Base-by-base conservation (phyloP, 2,888 invertebrate species). In the Lampropteryx suffumata region DNA sequence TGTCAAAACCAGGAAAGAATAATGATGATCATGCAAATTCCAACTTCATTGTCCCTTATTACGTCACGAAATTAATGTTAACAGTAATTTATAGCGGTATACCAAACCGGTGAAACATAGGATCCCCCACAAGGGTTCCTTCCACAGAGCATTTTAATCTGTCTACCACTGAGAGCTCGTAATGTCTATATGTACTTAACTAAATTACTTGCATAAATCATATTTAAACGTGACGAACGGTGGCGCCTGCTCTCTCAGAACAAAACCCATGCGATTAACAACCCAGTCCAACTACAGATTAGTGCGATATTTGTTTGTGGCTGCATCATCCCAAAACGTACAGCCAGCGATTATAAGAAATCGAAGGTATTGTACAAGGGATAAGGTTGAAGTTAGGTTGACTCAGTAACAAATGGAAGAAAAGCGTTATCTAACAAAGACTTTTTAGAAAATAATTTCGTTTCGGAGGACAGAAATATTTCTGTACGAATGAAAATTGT, bases 201-300 rank as follows among this genome's bases (percentile, higher is more conserved):
- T 82, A 88, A 89, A 88, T 89, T 88, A 88, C 89, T 85, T 81
- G 84, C 85, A 89, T 89, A 89, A 88, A 88, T 89, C 89, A 89
- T 89, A 88, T 88, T 85, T 84, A 82, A 87, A 87, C 84, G 87
- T 86, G 85, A 86, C 79, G 85, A 87, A 68, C 73, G 71, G 68
- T 62, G 69, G 72, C 76, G 74, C 73, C 72, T 68, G 50, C 54
- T 53, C 60, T 52, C 57, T 64, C 69, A 11, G 10, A 71, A 60
- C 60, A 44, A 48, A 55, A 52, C 50, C 41, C 65, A 69, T 55
- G 52, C 71, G 59, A 80, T 70, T 69, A 65, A 30, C 65, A 61
- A 68, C 79, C 64, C 56, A 76, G 74, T 59, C 13, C 4, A 41
- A 3, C 26, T 11, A 13, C 48, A 50, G 40, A 64, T 73, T 66